phyloP scores from a whole-genome alignment of 2,888 invertebrate genomes.

The Petrolisthes cinctipes region DNA sequence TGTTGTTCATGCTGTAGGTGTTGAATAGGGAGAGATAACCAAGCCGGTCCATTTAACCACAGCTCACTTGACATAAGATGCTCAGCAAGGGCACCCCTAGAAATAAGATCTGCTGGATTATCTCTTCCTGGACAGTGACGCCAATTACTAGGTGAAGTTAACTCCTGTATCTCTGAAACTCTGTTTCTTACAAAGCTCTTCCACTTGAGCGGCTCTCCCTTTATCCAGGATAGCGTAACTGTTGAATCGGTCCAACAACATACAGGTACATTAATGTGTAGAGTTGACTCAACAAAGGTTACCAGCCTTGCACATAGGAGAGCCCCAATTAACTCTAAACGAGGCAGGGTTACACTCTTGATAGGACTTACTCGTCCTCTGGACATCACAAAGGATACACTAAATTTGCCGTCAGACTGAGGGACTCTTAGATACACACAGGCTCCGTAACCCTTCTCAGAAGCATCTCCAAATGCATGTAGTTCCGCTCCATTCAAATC shows the following conservation, averaged over 20 bases:
- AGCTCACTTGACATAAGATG: slow-evolving; percentile 6
- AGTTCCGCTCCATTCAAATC: too few species aligned
- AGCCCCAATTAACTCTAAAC: slow-evolving; percentile 57
- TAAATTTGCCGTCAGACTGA: background rate
- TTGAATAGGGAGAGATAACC: background rate
- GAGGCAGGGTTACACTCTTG: slow-evolving; percentile 57
- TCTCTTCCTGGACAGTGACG: slow-evolving; percentile 22
- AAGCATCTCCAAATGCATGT: too few species aligned
- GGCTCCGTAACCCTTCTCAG: slow-evolving; percentile 40
- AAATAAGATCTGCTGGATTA: background rate
- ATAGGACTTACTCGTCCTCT: slow-evolving; percentile 57
- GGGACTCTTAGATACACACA: slow-evolving; percentile 23
- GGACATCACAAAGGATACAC: slow-evolving; percentile 12
- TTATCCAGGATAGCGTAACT: slow-evolving; percentile 60
- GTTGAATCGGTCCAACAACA: slow-evolving; percentile 62
- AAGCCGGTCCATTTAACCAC: slow-evolving; percentile 32
- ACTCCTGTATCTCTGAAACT: slow-evolving; percentile 48
- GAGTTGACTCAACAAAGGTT: slow-evolving; percentile 41
- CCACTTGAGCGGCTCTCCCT: slow-evolving; percentile 50
- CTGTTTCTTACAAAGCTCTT: slow-evolving; percentile 45
- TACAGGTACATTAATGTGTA: slow-evolving; percentile 35
- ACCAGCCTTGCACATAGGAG: slow-evolving; percentile 52
- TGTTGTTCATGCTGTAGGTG: background rate
- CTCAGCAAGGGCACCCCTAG: slow-evolving; percentile 30
- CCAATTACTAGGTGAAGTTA: slow-evolving; percentile 44